phyloP scores from a whole-genome alignment of 2,888 invertebrate species.

The Parnassius smintheus region DNA sequence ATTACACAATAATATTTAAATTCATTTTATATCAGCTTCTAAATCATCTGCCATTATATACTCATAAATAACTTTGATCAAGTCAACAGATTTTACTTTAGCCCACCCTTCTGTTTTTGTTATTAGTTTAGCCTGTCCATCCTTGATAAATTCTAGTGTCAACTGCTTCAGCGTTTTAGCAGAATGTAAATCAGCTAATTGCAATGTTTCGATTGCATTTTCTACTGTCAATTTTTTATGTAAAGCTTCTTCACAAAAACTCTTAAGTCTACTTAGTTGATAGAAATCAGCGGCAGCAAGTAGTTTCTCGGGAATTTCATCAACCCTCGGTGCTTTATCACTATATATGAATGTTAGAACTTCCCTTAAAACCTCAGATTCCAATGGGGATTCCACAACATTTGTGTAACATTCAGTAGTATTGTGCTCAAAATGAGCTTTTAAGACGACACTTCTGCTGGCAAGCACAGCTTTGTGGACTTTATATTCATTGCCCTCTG shows the following conservation, averaged over 20 bases:
- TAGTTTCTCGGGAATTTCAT: slow-evolving; percentile 69
- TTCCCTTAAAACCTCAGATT: slow-evolving; percentile 64
- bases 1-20: not conserved
- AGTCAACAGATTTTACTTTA: slow-evolving; percentile 62
- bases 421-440: slow-evolving; percentile 72
- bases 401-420: slow-evolving; percentile 68
- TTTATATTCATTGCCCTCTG: slow-evolving; percentile 59
- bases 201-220: slow-evolving; percentile 69
- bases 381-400: slow-evolving; percentile 61
- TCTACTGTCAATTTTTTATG: slow-evolving; percentile 69
- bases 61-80: slow-evolving; percentile 70
- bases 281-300: slow-evolving; percentile 73
- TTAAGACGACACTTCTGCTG: slow-evolving; percentile 66
- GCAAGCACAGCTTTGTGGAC: slow-evolving; percentile 71
- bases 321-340: slow-evolving; percentile 69
- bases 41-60: slow-evolving; percentile 66
- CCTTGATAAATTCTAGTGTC: slow-evolving; percentile 70
- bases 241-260: slow-evolving; percentile 67
- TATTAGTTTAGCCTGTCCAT: slow-evolving; percentile 68
- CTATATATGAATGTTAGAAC: slow-evolving; percentile 69
- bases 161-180: slow-evolving; percentile 59
- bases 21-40: slow-evolving; percentile 47
- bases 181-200: slow-evolving; percentile 68
- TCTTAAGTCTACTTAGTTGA: slow-evolving; percentile 64
- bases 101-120: slow-evolving; percentile 71